Evolutionary conservation across 2,797 vertebrate genomes (phyloP).

Genomic region (Calcarius lapponicus): DNA sequence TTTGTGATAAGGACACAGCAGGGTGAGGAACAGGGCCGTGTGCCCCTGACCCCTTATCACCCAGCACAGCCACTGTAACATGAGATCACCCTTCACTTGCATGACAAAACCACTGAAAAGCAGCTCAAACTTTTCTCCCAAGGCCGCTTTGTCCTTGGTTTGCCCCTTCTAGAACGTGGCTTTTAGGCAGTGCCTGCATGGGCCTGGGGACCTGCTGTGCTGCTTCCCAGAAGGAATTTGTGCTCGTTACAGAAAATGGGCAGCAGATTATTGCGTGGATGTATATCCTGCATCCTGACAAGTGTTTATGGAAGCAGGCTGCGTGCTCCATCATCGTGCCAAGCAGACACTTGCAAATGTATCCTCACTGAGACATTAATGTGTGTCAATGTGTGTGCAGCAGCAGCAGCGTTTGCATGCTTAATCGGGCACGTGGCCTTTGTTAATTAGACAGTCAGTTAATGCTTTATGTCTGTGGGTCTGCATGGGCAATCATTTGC

Average conservation of each 20-base stretch:
- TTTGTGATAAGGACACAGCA: background rate
- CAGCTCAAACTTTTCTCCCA: conserved; percentile 19
- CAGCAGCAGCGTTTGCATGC: conserved; percentile 46
- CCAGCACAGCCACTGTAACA: rapidly evolving
- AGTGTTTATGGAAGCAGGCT: conserved; percentile 40
- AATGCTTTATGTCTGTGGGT: conserved; percentile 65
- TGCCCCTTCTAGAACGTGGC: background rate
- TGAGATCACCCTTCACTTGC: background rate
- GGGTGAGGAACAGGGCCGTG: background rate
- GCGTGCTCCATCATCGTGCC: conserved; percentile 23
- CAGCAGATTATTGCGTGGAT: conserved; percentile 1
- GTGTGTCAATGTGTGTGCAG: conserved; percentile 31
- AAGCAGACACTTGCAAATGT: conserved; percentile 54
- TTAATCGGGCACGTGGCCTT: conserved; percentile 64
- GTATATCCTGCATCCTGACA: conserved; percentile 2
- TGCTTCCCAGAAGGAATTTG: conserved; percentile 31
- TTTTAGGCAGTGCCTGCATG: background rate
- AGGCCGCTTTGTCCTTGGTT: conserved; percentile 6
- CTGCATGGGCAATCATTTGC: conserved; percentile 65
- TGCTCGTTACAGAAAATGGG: conserved; percentile 19
- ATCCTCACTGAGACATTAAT: conserved; percentile 41
- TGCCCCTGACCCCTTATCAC: conserved; percentile 4
- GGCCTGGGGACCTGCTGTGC: conserved; percentile 23
- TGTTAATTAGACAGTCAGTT: conserved; percentile 69
- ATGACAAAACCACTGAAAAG: background rate